phyloP scores from a whole-genome alignment of 1,140 invertebrate genomes.

The Saccostrea cuccullata region DNA sequence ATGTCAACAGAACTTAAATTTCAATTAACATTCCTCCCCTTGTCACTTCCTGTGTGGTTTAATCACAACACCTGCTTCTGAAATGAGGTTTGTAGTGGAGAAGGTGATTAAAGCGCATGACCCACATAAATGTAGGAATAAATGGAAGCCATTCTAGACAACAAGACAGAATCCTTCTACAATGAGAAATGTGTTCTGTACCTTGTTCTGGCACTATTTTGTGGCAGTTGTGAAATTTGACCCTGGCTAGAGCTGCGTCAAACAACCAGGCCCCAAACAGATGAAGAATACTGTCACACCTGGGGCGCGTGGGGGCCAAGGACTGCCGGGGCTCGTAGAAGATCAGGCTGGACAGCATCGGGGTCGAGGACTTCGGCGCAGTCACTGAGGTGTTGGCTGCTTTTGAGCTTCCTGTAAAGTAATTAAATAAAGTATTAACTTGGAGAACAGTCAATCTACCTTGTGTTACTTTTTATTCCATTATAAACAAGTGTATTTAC shows the following conservation, averaged over 20 bases:
- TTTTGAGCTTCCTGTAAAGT: conserved; percentile 55
- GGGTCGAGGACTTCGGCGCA: conserved; percentile 47
- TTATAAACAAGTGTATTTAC: too few relatives aligned
- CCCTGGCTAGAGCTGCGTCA: conserved; percentile 94
- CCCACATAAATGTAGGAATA: too few relatives aligned
- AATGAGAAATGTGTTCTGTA: conserved; percentile 38
- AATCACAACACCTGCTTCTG: too few relatives aligned
- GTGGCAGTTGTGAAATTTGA: conserved; percentile 71
- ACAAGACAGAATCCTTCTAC: too few relatives aligned
- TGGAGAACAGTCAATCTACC: neutral
- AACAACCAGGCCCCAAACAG: conserved; percentile 98
- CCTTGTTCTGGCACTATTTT: conserved; percentile 63
- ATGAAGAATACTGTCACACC: conserved; percentile 95
- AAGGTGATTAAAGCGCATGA: too few relatives aligned
- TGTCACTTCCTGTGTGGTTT: too few relatives aligned
- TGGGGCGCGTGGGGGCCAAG: conserved; percentile 83
- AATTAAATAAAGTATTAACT: conserved; percentile 12
- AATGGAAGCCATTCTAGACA: too few relatives aligned
- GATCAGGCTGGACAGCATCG: conserved; percentile 56
- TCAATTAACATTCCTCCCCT: too few relatives aligned
- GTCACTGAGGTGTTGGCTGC: conserved; percentile 45
- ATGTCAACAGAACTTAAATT: too few relatives aligned
- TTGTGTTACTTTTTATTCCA: too few relatives aligned
- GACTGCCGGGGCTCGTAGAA: conserved; percentile 70
- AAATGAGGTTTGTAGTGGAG: too few relatives aligned